Evolutionary conservation across 2,113 vertebrate species (phyloP).

Genomic region (Nyctereutes procyonoides): DNA sequence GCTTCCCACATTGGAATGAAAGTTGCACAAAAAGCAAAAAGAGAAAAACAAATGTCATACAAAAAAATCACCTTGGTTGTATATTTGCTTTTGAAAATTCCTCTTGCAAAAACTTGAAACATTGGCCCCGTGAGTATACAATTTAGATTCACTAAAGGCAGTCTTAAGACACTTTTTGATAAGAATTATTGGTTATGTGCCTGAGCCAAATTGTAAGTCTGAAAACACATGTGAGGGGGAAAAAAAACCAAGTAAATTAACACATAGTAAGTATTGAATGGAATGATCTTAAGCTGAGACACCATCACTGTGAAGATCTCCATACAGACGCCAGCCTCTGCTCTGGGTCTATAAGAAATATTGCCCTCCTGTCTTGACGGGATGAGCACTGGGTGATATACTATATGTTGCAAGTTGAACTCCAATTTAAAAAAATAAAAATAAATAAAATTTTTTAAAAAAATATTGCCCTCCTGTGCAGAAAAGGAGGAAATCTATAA

Average conservation of each 20-base stretch:
- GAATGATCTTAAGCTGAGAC: neutral
- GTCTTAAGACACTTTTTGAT: neutral
- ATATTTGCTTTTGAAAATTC: conserved; percentile 46
- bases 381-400: too few relatives aligned
- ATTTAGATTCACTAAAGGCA: neutral
- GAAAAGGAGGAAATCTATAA: neutral
- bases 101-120: neutral
- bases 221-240: neutral
- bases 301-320: neutral
- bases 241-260: neutral
- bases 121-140: neutral
- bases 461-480: neutral
- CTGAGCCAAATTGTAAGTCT: neutral
- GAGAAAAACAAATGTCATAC: neutral
- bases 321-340: neutral
- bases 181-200: neutral
- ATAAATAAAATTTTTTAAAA: neutral
- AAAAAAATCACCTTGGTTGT: conserved; percentile 17
- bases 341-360: neutral
- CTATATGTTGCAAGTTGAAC: too few relatives aligned
- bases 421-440: too few relatives aligned
- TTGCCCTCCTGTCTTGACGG: too few relatives aligned
- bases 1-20: neutral
- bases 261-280: neutral
- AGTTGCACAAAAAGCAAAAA: neutral